Percentiles rank a stretch among this genome's conserved stretches.
These are phyloP conservation scores for Meles meles DNA, from an alignment of 2,113 vertebrate species.

Conservation along the genomic window DNA sequence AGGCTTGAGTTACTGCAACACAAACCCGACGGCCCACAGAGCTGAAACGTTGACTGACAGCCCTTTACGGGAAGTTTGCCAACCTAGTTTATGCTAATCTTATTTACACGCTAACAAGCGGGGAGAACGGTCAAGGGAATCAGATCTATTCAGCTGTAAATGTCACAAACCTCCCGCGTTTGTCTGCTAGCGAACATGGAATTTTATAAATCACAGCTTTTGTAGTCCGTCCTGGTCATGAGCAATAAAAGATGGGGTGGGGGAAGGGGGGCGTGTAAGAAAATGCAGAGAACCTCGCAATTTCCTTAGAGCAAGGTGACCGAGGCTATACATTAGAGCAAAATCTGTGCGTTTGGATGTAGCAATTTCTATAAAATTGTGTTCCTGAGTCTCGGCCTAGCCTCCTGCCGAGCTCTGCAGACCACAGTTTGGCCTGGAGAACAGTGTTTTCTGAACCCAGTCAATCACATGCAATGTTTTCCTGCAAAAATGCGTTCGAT, in stretches of 20 bases:
- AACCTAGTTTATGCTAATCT: background rate
- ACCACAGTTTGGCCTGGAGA: background rate
- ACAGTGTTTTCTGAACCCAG: background rate
- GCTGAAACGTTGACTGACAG: background rate
- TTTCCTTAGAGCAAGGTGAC: background rate
- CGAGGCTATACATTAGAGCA: background rate
- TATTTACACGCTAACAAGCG: background rate
- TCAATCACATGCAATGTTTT: background rate
- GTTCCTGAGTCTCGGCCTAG: background rate
- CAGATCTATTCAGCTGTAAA: background rate
- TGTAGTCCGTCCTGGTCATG: background rate
- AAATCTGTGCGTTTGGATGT: background rate
- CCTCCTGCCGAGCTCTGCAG: background rate
- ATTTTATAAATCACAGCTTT: background rate
- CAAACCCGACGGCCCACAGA: background rate
- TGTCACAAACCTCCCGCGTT: background rate
- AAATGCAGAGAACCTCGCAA: background rate
- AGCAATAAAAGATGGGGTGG: background rate
- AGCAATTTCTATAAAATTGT: background rate
- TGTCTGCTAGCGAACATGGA: background rate
- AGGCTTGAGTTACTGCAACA: background rate
- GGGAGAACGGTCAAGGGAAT: background rate
- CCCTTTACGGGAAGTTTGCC: background rate
- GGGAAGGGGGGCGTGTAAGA: too few species aligned
- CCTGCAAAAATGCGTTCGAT: background rate